These are phyloP conservation scores for Eupristina koningsbergeri DNA, from an alignment of 1,140 invertebrate genomes.

Conservation along the genomic window DNA sequence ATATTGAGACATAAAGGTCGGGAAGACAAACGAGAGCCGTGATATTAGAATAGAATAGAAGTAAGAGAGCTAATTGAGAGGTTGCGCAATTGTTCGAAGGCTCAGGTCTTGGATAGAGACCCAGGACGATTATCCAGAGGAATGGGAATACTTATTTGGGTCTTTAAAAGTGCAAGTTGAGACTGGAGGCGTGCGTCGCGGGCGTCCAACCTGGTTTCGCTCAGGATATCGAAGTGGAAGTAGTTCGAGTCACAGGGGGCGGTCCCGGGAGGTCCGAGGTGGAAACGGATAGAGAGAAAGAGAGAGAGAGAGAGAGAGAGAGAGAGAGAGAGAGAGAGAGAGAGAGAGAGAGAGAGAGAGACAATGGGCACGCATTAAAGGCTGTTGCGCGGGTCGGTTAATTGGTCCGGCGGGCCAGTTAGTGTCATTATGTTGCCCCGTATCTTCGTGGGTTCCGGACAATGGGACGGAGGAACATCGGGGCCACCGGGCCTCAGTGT, in stretches of 20 bases:
- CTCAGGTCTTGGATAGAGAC: neutral
- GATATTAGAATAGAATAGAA: neutral
- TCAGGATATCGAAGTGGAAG: neutral
- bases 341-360: neutral
- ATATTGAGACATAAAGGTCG: too few species aligned
- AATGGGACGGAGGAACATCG: constrained; percentile 61
- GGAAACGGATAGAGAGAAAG: neutral
- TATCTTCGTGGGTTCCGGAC: constrained; percentile 66
- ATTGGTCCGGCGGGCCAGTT: constrained; percentile 67
- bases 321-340: neutral
- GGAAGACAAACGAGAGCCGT: too few species aligned
- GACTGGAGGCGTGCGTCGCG: too few species aligned
- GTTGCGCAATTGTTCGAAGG: neutral
- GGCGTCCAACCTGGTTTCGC: neutral
- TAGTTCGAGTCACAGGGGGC: neutral
- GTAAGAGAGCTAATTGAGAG: neutral
- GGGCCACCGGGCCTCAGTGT: constrained; percentile 60
- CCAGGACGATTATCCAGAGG: too few species aligned
- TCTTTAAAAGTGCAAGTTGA: too few species aligned
- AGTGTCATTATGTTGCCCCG: constrained; percentile 69
- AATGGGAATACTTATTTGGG: too few species aligned
- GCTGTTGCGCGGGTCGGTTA: constrained; percentile 56
- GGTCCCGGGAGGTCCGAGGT: too few species aligned
- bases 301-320: neutral
- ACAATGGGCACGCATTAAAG: neutral